Conservation (phyloP, 2,888 invertebrate species). For the Pseudoips prasinana region DNA sequence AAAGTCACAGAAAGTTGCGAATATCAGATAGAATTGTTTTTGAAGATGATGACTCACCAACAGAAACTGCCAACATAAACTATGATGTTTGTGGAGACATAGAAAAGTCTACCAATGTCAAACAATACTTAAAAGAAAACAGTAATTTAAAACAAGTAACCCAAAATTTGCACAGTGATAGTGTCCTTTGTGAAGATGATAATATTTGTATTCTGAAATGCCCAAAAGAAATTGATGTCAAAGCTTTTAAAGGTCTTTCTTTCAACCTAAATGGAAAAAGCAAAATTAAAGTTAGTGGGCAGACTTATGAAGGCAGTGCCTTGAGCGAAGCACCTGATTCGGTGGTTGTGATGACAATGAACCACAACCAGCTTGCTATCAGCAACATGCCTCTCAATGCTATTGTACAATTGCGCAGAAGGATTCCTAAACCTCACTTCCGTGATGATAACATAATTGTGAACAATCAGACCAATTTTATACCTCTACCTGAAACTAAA, state of each 20-base stretch:
- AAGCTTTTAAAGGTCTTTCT: slow-evolving; percentile 38
- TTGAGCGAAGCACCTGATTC: slow-evolving; percentile 32
- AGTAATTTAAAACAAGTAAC: slow-evolving; percentile 34
- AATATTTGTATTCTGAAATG: slow-evolving; percentile 61
- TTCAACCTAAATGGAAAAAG: slow-evolving; percentile 48
- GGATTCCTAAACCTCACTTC: slow-evolving; percentile 58
- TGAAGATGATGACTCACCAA: slow-evolving; percentile 47
- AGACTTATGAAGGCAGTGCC: slow-evolving; percentile 47
- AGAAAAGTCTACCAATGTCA: slow-evolving; percentile 31
- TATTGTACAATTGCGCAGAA: slow-evolving; percentile 47
- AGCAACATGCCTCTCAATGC: slow-evolving; percentile 43
- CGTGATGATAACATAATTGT: slow-evolving; percentile 42
- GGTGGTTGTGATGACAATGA: slow-evolving; percentile 36
- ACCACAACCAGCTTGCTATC: slow-evolving; percentile 34
- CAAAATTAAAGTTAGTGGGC: slow-evolving; percentile 58
- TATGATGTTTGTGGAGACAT: slow-evolving; percentile 3
- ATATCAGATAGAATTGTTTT: slow-evolving; percentile 55
- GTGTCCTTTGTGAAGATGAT: slow-evolving; percentile 46
- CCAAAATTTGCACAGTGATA: slow-evolving; percentile 15
- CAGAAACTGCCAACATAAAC: background rate
- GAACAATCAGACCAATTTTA: slow-evolving; percentile 50
- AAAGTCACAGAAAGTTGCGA: slow-evolving; percentile 22
- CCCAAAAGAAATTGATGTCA: slow-evolving; percentile 49
- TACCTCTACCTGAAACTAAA: slow-evolving; percentile 65
- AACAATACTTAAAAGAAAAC: slow-evolving; percentile 43